Evolutionary conservation across 2,113 vertebrate genomes (phyloP).

Genomic region (Otocyon megalotis): DNA sequence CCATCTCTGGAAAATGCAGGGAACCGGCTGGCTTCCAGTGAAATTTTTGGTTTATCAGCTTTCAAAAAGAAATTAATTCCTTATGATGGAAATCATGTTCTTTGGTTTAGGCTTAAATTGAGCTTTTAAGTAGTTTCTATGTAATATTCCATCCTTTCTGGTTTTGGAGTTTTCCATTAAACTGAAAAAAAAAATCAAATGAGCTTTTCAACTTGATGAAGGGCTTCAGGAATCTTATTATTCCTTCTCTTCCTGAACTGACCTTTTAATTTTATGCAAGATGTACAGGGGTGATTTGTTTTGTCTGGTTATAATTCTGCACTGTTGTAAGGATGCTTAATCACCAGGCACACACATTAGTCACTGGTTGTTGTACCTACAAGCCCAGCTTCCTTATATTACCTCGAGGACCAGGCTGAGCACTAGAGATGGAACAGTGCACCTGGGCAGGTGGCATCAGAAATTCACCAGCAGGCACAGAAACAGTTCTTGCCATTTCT

Average conservation of each 20-base stretch:
- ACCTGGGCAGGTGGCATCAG: not conserved
- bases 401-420: not conserved
- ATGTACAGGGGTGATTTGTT: constrained; percentile 52
- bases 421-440: not conserved
- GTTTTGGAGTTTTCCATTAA: constrained; percentile 67
- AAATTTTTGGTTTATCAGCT: constrained; percentile 14
- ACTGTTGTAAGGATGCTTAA: constrained; percentile 20
- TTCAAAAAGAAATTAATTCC: constrained; percentile 54
- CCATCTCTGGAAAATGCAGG: not conserved
- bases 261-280: constrained; percentile 76
- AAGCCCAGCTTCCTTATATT: constrained; percentile 44
- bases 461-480: not conserved
- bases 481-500: not conserved
- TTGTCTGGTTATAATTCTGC: constrained; percentile 62
- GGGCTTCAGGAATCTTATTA: constrained; percentile 53
- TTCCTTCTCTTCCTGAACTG: constrained; percentile 66
- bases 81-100: not conserved
- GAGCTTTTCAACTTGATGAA: constrained; percentile 74
- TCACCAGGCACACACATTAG: constrained; percentile 50
- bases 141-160: constrained; percentile 43
- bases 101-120: constrained; percentile 50
- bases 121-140: constrained; percentile 20
- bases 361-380: constrained; percentile 51
- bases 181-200: constrained; percentile 33
- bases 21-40: not conserved